Base-by-base conservation (phyloP, 2,797 vertebrate genomes). In the Cyclura pinguis region DNA sequence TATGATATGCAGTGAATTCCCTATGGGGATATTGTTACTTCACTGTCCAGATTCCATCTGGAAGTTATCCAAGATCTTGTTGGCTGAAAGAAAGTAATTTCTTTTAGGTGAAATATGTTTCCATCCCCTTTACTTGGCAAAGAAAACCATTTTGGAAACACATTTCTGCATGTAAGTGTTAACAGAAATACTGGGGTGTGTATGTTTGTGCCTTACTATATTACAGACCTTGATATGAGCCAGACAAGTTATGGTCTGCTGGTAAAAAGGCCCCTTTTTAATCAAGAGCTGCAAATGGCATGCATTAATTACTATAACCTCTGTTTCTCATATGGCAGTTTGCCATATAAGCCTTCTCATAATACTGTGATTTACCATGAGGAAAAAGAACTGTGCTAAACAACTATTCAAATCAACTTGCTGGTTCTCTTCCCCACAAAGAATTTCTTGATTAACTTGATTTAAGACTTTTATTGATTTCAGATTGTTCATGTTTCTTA, bases 101-200 rank as follows among this genome's bases (percentile, higher is more conserved):
- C 90, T 93, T 92, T 84, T 95, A 95, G 95, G 95, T 95, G 91
- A 96, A 96, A 93, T 89, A 91, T 80, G 86, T 91, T 83, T 27
- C 57, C 12, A 8, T n/a, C 85, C 22, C 13, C 10, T 86, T 55
- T 5, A 14, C 50, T 72, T 94, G 90, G 94, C 90, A 64, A 80
- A 67, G 89, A 69, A 6, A 0, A 72, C 62, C 6, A 64, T 92
- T 89, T 93, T 95, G 35, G 80, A 95, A 91, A 95, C 88, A 93
- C 62, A 81, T 84, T 76, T 84, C 81, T 35, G 47, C 29, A 55
- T 88, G 74, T 83, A 92, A 95, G 69, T 64, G 42, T 78, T 91
- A 90, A 50, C 16, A 92, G 62, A 38, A 74, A 86, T 10, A 77
- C 24, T 52, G 73, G 59, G 0, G 50, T 86, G 50, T 57, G 72